Evolutionary conservation across 2,797 vertebrate species (phyloP), one percentile per base, ranked within the genome.

Genomic region (Acestrorhynchus altus): DNA sequence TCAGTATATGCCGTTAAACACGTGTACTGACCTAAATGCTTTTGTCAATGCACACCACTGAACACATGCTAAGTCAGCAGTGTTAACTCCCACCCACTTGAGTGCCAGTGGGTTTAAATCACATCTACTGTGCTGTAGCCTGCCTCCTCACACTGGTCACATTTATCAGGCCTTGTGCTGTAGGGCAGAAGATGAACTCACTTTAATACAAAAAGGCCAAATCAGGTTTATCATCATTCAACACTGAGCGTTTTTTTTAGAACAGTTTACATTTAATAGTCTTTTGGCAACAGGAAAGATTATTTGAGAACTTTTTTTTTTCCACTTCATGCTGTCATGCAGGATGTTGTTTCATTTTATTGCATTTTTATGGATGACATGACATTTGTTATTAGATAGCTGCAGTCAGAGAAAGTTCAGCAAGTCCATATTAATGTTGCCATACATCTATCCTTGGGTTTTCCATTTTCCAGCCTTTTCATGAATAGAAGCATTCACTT

Each of bases 371-470:
- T 7, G 22, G 22, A 68, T 40, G 11, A 1, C 42, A 61, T 15
- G 39, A 40, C 42, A 57, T 54, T 20, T 51, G 20, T 11, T 69
- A 2, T 8, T 9, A 9, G 51, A 54, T 54, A 40, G n/a, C n/a
- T n/a, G n/a, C n/a, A n/a, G n/a, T n/a, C 40, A 2, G n/a, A 54
- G 8, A 54, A 54, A 20, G 51, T 54, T 10, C 20, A 1, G 51
- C 51, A 24, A 47, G 4, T 18, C 8, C 42, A 39, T 12, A 49
- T 69, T 77, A 69, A 39, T 20, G 42, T 42, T 39, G 3, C 66
- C 46, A 51, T 77, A 61, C 70, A 71, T 64, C 15, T 57, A 71
- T 56, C 18, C 15, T 9, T 70, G 44, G 61, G 20, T 46, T 35
- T 18, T 44, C 8, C 12, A 11, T 76, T 60, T 42, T 76, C 52